phyloP scores from a whole-genome alignment of 2,113 vertebrate genomes.

The Heteronetta atricapilla region DNA sequence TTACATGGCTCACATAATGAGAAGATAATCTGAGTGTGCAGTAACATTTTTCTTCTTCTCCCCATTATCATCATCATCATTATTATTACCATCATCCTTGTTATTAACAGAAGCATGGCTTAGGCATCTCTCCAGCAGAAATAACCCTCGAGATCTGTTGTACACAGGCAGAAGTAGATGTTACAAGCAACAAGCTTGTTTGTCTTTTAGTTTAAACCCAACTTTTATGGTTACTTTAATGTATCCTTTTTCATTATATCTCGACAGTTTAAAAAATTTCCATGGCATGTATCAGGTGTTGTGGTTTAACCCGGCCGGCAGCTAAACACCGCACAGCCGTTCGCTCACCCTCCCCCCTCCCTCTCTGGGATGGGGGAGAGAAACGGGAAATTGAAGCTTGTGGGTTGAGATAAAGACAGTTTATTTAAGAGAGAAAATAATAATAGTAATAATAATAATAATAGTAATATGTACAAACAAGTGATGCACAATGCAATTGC shows the following conservation, averaged over 20 bases:
- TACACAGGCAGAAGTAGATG: not conserved
- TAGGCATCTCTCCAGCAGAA: not conserved
- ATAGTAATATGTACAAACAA: too few species aligned
- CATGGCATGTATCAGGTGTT: not conserved
- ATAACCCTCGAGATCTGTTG: not conserved
- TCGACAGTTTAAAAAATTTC: slow-evolving; percentile 20
- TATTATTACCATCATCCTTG: not conserved
- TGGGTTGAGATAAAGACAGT: too few species aligned
- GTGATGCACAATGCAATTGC: too few species aligned
- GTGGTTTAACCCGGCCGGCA: too few species aligned
- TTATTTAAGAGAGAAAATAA: too few species aligned
- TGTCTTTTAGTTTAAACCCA: not conserved
- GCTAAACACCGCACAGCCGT: too few species aligned
- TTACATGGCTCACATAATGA: not conserved
- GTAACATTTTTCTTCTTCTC: not conserved
- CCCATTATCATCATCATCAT: not conserved
- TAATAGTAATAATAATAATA: too few species aligned
- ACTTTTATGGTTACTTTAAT: not conserved
- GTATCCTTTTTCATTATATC: not conserved
- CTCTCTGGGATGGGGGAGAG: too few species aligned
- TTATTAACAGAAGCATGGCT: not conserved
- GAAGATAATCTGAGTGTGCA: not conserved
- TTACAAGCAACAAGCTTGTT: not conserved
- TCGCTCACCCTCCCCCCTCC: too few species aligned
- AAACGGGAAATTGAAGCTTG: too few species aligned